Percentiles rank a stretch among this genome's conserved stretches.
phyloP scores from a whole-genome alignment of 2,888 invertebrate species.

The Lycocerus yunnanus region DNA sequence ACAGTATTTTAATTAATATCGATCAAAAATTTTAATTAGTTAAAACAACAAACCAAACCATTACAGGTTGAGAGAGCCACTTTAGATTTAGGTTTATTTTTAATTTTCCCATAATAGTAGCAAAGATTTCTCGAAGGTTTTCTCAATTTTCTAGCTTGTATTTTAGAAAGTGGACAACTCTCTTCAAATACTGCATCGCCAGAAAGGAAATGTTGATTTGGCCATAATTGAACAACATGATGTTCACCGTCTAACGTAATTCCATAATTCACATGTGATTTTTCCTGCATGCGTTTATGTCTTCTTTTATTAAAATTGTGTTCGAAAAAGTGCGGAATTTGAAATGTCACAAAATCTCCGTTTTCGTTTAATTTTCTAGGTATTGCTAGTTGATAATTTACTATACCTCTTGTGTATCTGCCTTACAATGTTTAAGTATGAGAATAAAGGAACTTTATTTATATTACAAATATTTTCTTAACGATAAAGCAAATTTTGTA shows the following conservation, averaged over 20 bases:
- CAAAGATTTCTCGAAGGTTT: conserved; percentile 49
- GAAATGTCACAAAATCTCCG: conserved; percentile 56
- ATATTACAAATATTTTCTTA: background rate
- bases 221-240: conserved; percentile 56
- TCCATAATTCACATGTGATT: conserved; percentile 46
- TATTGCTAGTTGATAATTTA: conserved; percentile 55
- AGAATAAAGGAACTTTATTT: conserved; percentile 2
- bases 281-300: conserved; percentile 36
- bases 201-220: conserved; percentile 59
- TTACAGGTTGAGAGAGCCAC: conserved; percentile 60
- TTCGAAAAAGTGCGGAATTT: conserved; percentile 56
- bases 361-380: conserved; percentile 55
- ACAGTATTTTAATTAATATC: background rate
- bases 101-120: conserved; percentile 60
- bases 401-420: conserved; percentile 58
- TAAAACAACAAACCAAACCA: conserved; percentile 47
- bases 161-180: conserved; percentile 41
- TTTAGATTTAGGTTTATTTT: conserved; percentile 53
- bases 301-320: conserved; percentile 36
- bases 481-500: background rate
- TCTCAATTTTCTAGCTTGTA: conserved; percentile 43
- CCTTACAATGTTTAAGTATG: conserved; percentile 43
- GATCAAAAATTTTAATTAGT: background rate
- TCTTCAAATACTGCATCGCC: conserved; percentile 51
- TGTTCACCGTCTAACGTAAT: conserved; percentile 43